A percentile compares a stretch with the other conserved stretches of the same genome.
phyloP scores from a whole-genome alignment of 2,888 invertebrate species.

The Dichetophora obliterata region DNA sequence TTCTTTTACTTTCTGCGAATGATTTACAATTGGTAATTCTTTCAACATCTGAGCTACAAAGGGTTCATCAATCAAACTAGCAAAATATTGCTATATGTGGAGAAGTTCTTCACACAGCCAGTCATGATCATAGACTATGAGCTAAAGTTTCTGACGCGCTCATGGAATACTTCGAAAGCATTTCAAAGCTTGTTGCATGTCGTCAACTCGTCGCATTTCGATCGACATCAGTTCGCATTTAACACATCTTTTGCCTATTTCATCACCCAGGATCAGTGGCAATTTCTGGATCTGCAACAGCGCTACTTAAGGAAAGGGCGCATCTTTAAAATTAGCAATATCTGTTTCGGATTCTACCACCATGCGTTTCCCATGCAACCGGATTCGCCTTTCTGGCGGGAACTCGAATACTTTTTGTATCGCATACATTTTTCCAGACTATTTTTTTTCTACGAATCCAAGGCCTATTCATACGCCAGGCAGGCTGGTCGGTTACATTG shows the following conservation, averaged over 20 bases:
- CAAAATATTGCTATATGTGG: too few species aligned
- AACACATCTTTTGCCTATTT: constrained; percentile 57
- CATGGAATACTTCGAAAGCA: constrained; percentile 45
- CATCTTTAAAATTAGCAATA: constrained; percentile 57
- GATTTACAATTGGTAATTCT: too few species aligned
- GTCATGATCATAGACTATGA: constrained; percentile 60
- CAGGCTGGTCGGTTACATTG: constrained; percentile 55
- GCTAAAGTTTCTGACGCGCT: constrained; percentile 55
- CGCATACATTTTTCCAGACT: constrained; percentile 60
- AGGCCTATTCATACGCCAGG: constrained; percentile 55
- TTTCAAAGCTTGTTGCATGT: constrained; percentile 53
- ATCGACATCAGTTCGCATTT: constrained; percentile 43
- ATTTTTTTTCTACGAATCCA: constrained; percentile 54
- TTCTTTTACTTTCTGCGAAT: too few species aligned
- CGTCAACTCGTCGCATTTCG: constrained; percentile 54
- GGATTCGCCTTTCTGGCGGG: constrained; percentile 43
- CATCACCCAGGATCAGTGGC: constrained; percentile 60
- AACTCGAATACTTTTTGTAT: constrained; percentile 56
- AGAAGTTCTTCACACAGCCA: constrained; percentile 46
- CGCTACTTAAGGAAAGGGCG: constrained; percentile 49
- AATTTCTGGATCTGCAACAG: constrained; percentile 61
- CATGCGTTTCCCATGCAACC: constrained; percentile 52
- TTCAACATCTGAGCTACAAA: too few species aligned
- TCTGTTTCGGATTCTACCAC: constrained; percentile 60
- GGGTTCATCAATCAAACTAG: too few species aligned